Percentiles rank a stretch among this genome's conserved stretches.
Conservation (phyloP, 2,888 invertebrate species). For the Thelaira solivaga region DNA sequence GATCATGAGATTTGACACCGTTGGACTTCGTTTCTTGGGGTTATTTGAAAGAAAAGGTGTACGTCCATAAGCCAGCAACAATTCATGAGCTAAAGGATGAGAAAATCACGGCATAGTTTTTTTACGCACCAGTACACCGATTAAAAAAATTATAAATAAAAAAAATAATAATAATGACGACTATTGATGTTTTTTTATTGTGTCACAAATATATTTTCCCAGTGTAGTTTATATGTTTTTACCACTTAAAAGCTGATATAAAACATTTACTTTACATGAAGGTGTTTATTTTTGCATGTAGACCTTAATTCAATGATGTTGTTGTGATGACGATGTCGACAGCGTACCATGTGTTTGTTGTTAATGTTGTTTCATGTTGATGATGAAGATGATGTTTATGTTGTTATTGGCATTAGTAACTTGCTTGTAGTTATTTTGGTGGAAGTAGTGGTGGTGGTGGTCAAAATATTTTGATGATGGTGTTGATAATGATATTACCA, state of each 20-base stretch:
- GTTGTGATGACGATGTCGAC: slow-evolving; percentile 14
- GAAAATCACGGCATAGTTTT: no score
- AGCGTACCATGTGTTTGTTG: neutral
- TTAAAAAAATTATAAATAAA: no score
- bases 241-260: slow-evolving; percentile 26
- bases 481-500: slow-evolving; percentile 55
- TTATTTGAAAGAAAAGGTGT: no score
- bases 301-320: slow-evolving; percentile 57
- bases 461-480: slow-evolving; percentile 60
- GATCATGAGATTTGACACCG: no score
- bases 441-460: slow-evolving; percentile 50
- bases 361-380: slow-evolving; percentile 10
- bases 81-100: no score
- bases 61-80: no score
- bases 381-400: slow-evolving; percentile 11
- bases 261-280: slow-evolving; percentile 38
- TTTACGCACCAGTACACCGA: no score
- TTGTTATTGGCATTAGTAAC: slow-evolving; percentile 33
- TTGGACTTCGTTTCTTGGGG: no score
- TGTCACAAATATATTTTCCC: neutral
- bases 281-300: slow-evolving; percentile 61
- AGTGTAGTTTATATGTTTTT: slow-evolving; percentile 6
- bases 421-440: no score
- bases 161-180: no score
- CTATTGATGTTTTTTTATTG: no score